Evolutionary conservation across 2,888 invertebrate species (phyloP), one percentile per base, ranked within the genome.

Genomic region (Hypercompe scribonia): DNA sequence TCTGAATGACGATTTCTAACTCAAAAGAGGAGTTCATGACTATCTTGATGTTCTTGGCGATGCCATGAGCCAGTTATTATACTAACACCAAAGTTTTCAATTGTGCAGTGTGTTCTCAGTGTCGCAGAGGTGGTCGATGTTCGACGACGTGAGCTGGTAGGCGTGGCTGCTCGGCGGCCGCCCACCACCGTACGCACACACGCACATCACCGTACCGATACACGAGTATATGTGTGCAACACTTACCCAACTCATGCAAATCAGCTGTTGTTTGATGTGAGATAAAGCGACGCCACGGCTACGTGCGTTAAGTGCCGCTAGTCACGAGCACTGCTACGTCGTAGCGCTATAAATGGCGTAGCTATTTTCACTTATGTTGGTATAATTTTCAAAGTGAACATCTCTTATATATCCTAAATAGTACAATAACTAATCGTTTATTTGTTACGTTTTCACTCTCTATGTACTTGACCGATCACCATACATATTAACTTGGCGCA

Each of bases 171-270:
- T n/a, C 42, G 65, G 18, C 42, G 34, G 31, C 67, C 73, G 64
- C 68, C 65, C 34, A 65, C 73, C 68, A 68, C 39, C 54, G 70
- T 71, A 58, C 54, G 42, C 69, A 69, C 69, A 82, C 79, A 39
- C 76, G 39, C 79, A 65, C 76, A 63, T 72, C 46, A 72, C 31
- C 75, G 68, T 76, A 64, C 70, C 46, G 39, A 69, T 73, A 65
- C 58, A 18, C n/a, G 3, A 24, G 67, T 63, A 68, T 39, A 61
- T 70, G 64, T 64, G 63, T 39, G 63, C 36, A 28, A 31, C 65
- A 70, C 64, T 71, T 69, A 72, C 76, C 58, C 74, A 74, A 70
- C 73, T 75, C 78, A 87, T 87, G 88, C 88, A 87, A 86, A 88
- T 88, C 80, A 81, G 74, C 78, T 77, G 80, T 79, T 71, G 58